Evolutionary conservation across 2,113 vertebrate species (phyloP).

Genomic region (Ia io): DNA sequence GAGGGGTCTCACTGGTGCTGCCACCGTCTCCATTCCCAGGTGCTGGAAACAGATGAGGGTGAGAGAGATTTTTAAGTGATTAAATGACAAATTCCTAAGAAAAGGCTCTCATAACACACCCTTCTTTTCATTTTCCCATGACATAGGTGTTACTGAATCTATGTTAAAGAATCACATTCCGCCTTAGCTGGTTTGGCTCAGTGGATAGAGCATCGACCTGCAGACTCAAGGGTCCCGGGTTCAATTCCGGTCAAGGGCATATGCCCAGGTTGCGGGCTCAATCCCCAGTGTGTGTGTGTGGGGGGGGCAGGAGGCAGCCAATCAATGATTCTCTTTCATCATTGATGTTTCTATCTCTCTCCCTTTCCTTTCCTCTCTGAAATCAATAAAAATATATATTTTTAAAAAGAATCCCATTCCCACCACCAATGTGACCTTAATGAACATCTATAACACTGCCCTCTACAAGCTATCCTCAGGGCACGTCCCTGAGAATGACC

Average conservation of each 20-base stretch:
- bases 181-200: no score
- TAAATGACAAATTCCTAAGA: not conserved
- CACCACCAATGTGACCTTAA: not conserved
- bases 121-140: not conserved
- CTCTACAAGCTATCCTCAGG: not conserved
- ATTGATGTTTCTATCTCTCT: no score
- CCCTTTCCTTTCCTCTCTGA: no score
- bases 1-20: constrained; percentile 94
- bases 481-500: not conserved
- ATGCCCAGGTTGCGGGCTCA: no score
- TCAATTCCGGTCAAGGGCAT: no score
- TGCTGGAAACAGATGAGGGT: constrained; percentile 75
- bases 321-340: no score
- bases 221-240: no score
- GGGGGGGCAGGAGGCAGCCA: no score
- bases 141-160: not conserved
- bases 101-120: not conserved
- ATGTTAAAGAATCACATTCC: not conserved
- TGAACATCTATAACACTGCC: not conserved
- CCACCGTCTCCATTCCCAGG: constrained; percentile 96
- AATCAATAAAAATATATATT: no score
- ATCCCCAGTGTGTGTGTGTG: no score
- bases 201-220: no score
- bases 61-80: not conserved
- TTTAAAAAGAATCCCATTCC: not conserved